phyloP scores from a whole-genome alignment of 2,113 vertebrate genomes.

The Dicerorhinus sumatrensis region DNA sequence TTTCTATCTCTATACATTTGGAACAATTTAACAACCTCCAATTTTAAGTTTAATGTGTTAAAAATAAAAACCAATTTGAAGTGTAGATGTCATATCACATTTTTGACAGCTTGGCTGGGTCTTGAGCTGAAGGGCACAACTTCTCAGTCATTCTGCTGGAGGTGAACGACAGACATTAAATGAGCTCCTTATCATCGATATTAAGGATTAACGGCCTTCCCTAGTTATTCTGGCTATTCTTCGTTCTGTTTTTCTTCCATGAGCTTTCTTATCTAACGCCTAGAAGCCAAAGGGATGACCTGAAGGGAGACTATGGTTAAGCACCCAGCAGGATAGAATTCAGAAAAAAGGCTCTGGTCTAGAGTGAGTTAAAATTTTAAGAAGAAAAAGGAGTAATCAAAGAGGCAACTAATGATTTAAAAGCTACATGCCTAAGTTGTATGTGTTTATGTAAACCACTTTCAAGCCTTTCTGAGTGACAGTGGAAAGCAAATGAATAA shows the following conservation, averaged over 20 bases:
- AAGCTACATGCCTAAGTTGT: neutral
- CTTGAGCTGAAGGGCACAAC: conserved; percentile 35
- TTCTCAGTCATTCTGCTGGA: conserved; percentile 49
- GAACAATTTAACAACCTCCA: conserved; percentile 69
- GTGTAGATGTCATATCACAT: conserved; percentile 68
- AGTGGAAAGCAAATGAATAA: neutral
- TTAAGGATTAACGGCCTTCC: conserved; percentile 43
- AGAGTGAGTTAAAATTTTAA: conserved; percentile 51
- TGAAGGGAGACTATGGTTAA: neutral
- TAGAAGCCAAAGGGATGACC: neutral
- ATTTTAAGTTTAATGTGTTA: conserved; percentile 73
- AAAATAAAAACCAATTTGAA: conserved; percentile 76
- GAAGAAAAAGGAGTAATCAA: neutral
- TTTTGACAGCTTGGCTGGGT: conserved; percentile 63
- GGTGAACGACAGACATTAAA: neutral
- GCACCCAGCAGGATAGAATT: neutral
- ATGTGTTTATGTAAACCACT: neutral
- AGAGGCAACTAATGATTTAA: conserved; percentile 1
- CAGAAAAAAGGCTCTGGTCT: neutral
- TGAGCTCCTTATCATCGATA: conserved; percentile 18
- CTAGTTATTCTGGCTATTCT: neutral
- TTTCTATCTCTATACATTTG: conserved; percentile 66
- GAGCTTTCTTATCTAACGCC: conserved; percentile 47
- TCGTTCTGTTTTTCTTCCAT: conserved; percentile 33
- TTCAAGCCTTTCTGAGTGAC: neutral